Base-by-base conservation (phyloP, 2,113 vertebrate genomes). In the Macquaria ambigua region DNA sequence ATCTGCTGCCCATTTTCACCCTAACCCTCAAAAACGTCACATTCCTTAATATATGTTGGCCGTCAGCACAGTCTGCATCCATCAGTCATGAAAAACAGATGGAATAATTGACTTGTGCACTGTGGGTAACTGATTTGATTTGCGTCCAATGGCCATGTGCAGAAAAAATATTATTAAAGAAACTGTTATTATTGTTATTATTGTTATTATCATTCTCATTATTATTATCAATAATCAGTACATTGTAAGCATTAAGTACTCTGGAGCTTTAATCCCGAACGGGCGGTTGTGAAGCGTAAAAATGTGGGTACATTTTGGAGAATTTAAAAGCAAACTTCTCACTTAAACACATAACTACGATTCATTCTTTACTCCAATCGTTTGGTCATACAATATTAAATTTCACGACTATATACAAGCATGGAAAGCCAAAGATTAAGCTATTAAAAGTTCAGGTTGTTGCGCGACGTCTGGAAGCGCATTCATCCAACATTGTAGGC, bases 81-180 rank as follows among this genome's bases (percentile, higher is more conserved):
- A 4, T 34, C 68, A 77, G 56, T 9, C 68, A 41, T 69, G 46
- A 74, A 50, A 46, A 39, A 66, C 25, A 82, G 16, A 20, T 11
- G 31, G 37, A n/a, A 12, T 59, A 14, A 56, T 6, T n/a, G 14
- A 56, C 12, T 18, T 53, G 10, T 14, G 39, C 39, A 61, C 21
- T 21, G 16, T 21, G 11, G 2, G 73, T 12, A 23, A 59, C 6
- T 55, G 21, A 43, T 53, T 34, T 34, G 34, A 34, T 34, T 41
- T 39, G 14, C 18, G 25, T 74, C 70, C 70, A 50, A 10, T 52
- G 5, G 28, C 2, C 41, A 68, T 25, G 18, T 48, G 18, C 48
- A 56, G 21, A 10, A 39, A 25, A 21, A 28, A 20, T 23, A 39
- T 23, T 8, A 72, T n/a, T 37, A 3, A 46, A 61, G 10, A 62